Evolutionary conservation across 2,113 vertebrate species (phyloP), one percentile per base, ranked within the genome.

Genomic region (Leiothrix lutea): DNA sequence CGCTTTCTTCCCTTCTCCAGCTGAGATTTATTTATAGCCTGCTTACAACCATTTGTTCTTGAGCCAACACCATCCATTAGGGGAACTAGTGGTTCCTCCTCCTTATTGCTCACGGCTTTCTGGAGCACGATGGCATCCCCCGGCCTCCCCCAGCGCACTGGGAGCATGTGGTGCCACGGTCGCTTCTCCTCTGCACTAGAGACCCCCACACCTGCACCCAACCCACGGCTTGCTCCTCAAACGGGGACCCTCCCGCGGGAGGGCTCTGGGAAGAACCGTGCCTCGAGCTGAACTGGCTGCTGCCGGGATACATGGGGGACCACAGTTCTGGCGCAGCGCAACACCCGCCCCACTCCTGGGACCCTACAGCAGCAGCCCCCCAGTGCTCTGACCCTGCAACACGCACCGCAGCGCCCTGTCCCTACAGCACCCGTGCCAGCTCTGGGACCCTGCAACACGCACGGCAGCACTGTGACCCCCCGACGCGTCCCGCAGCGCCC

Each of bases 251-350:
- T 4, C 11, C 33, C 12, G 4, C 7, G 2, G 33, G 28, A 17
- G 12, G 25, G 57, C 45, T 54, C 65, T 1, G 61, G 23, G 14
- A 7, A 24, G 25, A 14, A 3, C 17, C 6, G 0, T 0, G 36
- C 3, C 25, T 4, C 4, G 3, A 0, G 1, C 11, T 5, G 17
- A 31, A 9, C 15, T 1, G 44, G 17, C 33, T 14, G 42, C 61
- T 10, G 40, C 44, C 3, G 28, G 51, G 66, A 6, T 13, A 4
- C 0, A 5, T 0, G 6, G 5, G 11, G 12, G 2, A 14, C 22
- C 29, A 1, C 1, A 8, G 7, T 0, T 3, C 31, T 4, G 62
- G 8, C 57, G 10, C 13, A 4, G 3, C 0, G 11, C 25, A 11
- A 2, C 47, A 2, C 7, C 17, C 62, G 5, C 44, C 14, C 11